Percentiles rank a stretch among this genome's conserved stretches.
phyloP scores from a whole-genome alignment of 2,888 invertebrate genomes.

The Ennomos erosarius region DNA sequence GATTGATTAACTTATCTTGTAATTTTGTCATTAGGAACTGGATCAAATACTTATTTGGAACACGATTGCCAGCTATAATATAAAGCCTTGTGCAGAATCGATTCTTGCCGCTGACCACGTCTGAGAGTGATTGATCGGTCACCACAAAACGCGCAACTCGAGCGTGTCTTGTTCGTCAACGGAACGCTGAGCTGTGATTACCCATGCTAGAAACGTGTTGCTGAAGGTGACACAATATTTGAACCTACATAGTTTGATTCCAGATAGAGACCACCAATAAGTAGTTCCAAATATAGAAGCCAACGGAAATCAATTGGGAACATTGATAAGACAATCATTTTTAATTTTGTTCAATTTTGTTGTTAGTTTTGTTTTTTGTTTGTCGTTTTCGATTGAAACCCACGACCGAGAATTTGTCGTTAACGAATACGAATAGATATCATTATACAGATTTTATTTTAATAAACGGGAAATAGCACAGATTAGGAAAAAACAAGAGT shows the following conservation, averaged over 20 bases:
- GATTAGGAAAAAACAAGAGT: constrained; percentile 35
- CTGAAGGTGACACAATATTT: too few species aligned
- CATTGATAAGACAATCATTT: constrained; percentile 10
- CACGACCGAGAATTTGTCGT: constrained; percentile 6
- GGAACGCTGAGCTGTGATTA: constrained; percentile 25
- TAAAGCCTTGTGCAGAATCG: constrained; percentile 35
- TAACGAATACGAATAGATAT: constrained; percentile 5
- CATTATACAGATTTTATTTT: constrained; percentile 8
- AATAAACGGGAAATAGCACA: constrained; percentile 41
- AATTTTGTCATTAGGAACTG: neutral
- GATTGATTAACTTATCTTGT: neutral
- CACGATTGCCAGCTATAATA: constrained; percentile 3
- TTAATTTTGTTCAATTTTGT: constrained; percentile 9
- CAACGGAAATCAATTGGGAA: constrained; percentile 23
- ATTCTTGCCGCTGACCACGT: constrained; percentile 32
- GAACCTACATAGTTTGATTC: too few species aligned
- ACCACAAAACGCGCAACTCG: constrained; percentile 37
- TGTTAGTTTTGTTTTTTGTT: too few species aligned
- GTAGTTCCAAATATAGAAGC: constrained; percentile 3
- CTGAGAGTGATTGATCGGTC: constrained; percentile 44
- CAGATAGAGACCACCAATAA: neutral
- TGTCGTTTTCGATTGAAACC: constrained; percentile 3
- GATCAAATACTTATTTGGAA: constrained; percentile 4
- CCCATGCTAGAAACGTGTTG: constrained; percentile 24
- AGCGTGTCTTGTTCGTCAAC: constrained; percentile 35